phyloP scores from a whole-genome alignment of 2,888 invertebrate genomes.

The Spatulosminthurus flaviceps region DNA sequence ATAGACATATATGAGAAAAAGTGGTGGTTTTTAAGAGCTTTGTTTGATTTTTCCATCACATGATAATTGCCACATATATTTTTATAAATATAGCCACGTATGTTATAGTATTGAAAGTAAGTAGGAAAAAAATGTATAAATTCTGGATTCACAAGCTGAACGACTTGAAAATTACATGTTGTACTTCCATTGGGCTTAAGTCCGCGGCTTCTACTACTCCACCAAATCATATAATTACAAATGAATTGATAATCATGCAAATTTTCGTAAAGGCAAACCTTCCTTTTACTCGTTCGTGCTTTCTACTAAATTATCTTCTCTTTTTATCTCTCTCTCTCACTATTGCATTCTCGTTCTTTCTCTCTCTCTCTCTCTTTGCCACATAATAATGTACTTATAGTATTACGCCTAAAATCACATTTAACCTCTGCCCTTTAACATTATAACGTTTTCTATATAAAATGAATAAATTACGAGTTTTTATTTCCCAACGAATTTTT shows the following conservation, averaged over 20 bases:
- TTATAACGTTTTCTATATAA: no score
- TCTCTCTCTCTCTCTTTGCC: neutral
- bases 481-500: no score
- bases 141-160: constrained; percentile 15
- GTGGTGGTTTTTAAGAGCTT: neutral
- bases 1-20: no score
- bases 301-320: neutral
- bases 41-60: constrained; percentile 6
- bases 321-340: neutral
- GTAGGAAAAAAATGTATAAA: neutral
- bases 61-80: neutral
- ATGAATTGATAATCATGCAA: constrained; percentile 27
- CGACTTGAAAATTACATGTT: constrained; percentile 16
- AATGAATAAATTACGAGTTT: no score
- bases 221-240: constrained; percentile 15
- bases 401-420: no score
- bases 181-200: neutral
- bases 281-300: neutral
- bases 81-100: no score
- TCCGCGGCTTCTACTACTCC: constrained; percentile 14
- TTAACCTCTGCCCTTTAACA: no score
- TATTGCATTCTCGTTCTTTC: neutral
- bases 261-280: neutral
- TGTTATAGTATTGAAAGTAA: neutral
- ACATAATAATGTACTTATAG: no score